Base-by-base conservation (phyloP, 1,140 invertebrate species). In the Helicoverpa zea region DNA sequence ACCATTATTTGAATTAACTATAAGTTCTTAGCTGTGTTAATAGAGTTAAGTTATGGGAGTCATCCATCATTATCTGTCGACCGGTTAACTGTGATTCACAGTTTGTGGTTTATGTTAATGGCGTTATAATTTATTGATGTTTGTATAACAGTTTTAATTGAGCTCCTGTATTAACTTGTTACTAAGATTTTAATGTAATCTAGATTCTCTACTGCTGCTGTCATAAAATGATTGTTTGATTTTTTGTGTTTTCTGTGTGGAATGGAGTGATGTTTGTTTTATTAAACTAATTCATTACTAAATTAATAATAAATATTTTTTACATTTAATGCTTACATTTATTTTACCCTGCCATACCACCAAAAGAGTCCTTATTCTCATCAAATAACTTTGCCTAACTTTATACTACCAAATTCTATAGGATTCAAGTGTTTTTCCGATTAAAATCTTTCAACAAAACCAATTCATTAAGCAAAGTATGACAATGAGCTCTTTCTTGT, bases 51-150 rank as follows among this genome's bases (percentile, higher is more conserved):
- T 43, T 43, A 43, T 9, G 12, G 7, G 13, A 59, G 58, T 23
- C 58, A 23, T 23, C 16, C 18, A 58, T 16, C 14, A 64, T 16
- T 64, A 18, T 58, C 2, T 16, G 9, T 49, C 12, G 5, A 12
- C 4, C 11, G 12, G 11, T 66, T 66, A 66, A 9, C 43, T 49
- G 5, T 66, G 63, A 66, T 49, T 64, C 63, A 49, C 43, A 30
- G n/a, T 66, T 18, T 66, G 63, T n/a, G 63, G 63, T 49, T 66
- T 47, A 18, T 66, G 16, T 23, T 47, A 66, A 49, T 49, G 43
- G 11, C 43, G 7, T 18, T 66, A 66, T 66, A 12, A 4, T 47
- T 49, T 43, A 64, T 18, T 66, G 35, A 66, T 66, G 16, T 66
- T 10, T 66, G 3, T 66, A 16, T 66, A 18, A 66, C 63, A 18